A percentile compares a stretch with the other conserved stretches of the same genome.
Conservation (phyloP, 1,140 invertebrate species). For the Lepidurus packardi region DNA sequence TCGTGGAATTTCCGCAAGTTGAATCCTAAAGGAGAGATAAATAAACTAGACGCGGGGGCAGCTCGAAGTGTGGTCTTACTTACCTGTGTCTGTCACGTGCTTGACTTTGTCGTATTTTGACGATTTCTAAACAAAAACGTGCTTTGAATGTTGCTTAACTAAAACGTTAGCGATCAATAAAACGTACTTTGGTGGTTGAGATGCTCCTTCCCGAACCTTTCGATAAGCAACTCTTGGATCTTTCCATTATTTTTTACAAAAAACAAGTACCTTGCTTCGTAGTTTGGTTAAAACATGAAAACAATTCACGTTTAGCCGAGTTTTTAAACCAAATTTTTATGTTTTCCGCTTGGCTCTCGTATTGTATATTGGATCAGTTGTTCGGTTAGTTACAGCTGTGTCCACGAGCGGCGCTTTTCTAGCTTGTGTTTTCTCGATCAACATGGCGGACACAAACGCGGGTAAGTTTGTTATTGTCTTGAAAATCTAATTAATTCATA, state of each 20-base stretch:
- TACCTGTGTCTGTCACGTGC: constrained; percentile 14
- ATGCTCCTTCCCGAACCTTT: background rate
- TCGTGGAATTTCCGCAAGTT: constrained; percentile 31
- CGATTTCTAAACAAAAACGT: background rate
- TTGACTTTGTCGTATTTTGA: background rate
- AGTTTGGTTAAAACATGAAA: too few species aligned
- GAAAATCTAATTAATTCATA: background rate
- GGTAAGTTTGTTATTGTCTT: constrained; percentile 22
- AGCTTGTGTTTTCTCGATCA: constrained; percentile 3
- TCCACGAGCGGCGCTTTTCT: background rate
- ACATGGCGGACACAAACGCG: constrained; percentile 12
- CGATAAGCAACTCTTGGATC: background rate
- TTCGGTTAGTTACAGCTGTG: background rate
- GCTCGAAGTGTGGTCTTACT: background rate
- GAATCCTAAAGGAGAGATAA: constrained; percentile 23
- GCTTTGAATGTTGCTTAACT: background rate
- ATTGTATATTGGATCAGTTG: background rate
- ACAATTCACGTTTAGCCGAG: too few species aligned
- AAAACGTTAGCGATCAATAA: background rate
- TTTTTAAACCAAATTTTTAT: background rate
- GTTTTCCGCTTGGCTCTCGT: background rate
- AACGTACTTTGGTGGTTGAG: background rate
- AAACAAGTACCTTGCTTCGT: background rate
- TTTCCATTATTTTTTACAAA: background rate
- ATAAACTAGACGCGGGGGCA: background rate